Evolutionary conservation across 2,113 vertebrate species (phyloP).

Genomic region (Indicator indicator): DNA sequence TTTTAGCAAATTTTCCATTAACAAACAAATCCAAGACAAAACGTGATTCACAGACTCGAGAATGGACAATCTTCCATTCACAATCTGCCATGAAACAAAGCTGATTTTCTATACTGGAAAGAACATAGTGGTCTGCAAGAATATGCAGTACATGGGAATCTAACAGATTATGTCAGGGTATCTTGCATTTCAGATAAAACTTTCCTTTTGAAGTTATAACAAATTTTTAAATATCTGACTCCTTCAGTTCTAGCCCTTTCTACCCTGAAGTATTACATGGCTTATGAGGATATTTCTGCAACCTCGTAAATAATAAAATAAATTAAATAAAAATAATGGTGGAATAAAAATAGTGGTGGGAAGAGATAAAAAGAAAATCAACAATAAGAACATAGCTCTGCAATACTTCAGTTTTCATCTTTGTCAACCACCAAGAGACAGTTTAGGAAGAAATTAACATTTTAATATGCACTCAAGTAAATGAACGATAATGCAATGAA

Average conservation of each 20-base stretch:
- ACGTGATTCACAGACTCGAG: not conserved
- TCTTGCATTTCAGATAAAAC: not conserved
- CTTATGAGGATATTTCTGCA: slow-evolving; percentile 48
- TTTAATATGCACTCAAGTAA: slow-evolving; percentile 26
- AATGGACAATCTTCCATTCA: slow-evolving; percentile 3
- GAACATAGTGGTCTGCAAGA: not conserved
- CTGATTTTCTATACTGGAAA: not conserved
- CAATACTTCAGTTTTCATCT: slow-evolving; percentile 50
- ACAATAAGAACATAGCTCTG: slow-evolving; percentile 30
- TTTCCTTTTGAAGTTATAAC: slow-evolving; percentile 20
- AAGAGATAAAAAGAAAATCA: slow-evolving; percentile 55
- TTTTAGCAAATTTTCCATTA: not conserved
- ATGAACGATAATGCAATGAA: slow-evolving; percentile 30
- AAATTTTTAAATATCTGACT: not conserved
- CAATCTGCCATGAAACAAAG: not conserved
- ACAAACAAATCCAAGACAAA: slow-evolving; percentile 14
- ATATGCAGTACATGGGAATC: not conserved
- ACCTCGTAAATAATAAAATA: not conserved
- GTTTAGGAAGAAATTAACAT: slow-evolving; percentile 51
- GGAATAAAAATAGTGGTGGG: slow-evolving; percentile 55
- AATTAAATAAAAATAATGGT: no score
- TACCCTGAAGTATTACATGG: slow-evolving; percentile 6
- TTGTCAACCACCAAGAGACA: slow-evolving; percentile 32
- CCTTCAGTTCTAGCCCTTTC: not conserved
- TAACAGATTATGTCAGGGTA: not conserved